These are phyloP conservation scores for Ia io DNA, from an alignment of 2,113 vertebrate species.

Conservation along the genomic window DNA sequence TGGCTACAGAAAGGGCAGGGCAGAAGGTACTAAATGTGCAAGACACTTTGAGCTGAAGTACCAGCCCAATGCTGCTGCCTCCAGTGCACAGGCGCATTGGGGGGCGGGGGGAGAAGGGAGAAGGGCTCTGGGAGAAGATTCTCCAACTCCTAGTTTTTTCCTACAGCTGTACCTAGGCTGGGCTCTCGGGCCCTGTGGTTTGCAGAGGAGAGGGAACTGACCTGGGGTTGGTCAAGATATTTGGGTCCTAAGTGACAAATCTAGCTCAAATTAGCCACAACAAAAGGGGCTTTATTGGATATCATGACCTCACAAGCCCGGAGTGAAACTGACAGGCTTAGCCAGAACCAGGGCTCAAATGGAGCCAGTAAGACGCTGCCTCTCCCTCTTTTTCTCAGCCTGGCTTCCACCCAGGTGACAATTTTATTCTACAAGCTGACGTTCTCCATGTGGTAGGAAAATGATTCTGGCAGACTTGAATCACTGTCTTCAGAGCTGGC, in stretches of 20 bases:
- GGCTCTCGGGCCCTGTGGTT: background rate
- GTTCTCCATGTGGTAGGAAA: background rate
- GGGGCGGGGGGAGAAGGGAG: fast-evolving
- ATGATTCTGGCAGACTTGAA: background rate
- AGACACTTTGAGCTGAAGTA: background rate
- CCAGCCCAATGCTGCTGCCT: background rate
- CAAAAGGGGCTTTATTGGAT: background rate
- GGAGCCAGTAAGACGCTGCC: background rate
- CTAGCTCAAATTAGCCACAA: background rate
- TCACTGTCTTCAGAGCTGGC: background rate
- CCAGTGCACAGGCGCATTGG: background rate
- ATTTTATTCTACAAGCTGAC: background rate
- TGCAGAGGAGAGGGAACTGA: background rate
- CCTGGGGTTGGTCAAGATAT: background rate
- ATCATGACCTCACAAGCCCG: background rate
- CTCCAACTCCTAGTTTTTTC: background rate
- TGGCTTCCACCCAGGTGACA: background rate
- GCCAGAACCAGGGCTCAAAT: background rate
- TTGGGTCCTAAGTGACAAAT: background rate
- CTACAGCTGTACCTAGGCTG: background rate
- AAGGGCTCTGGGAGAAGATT: background rate
- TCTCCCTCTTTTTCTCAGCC: background rate
- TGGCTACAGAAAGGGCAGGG: background rate
- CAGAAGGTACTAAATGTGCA: background rate
- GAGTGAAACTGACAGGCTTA: background rate